Evolutionary conservation across 2,888 invertebrate genomes (phyloP).

Genomic region (Epinotia ramella): DNA sequence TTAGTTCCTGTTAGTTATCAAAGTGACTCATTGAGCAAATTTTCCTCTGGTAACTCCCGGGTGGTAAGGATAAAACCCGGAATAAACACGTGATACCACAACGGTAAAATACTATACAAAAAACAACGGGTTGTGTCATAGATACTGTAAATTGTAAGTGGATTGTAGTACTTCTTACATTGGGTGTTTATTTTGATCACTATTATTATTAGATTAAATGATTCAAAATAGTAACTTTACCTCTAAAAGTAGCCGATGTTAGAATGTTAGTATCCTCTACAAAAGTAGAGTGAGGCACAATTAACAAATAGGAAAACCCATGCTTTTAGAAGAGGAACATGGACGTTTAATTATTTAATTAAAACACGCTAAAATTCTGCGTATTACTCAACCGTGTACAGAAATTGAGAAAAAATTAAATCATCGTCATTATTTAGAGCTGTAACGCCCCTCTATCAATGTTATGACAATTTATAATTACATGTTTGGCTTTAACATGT

Average conservation of each 20-base stretch:
- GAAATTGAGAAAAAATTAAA: constrained; percentile 27
- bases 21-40: constrained; percentile 3
- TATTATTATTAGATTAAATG: too few relatives aligned
- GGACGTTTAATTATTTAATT: neutral
- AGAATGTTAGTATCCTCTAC: too few relatives aligned
- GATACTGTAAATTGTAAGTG: too few relatives aligned
- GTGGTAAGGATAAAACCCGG: neutral
- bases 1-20: constrained; percentile 2
- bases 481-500: constrained; percentile 11
- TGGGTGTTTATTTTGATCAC: too few relatives aligned
- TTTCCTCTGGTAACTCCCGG: constrained; percentile 9
- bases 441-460: constrained; percentile 42
- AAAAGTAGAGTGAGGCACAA: neutral
- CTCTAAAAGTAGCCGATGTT: too few relatives aligned
- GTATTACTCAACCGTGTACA: constrained; percentile 34
- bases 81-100: neutral
- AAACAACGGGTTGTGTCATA: too few relatives aligned
- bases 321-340: neutral
- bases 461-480: constrained; percentile 43
- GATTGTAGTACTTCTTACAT: too few relatives aligned
- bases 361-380: neutral
- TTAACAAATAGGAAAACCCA: neutral
- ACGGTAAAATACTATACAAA: neutral
- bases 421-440: constrained; percentile 36
- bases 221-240: too few relatives aligned